Conservation (phyloP, 1,140 invertebrate species). For the Trachymyrmex cornetzi region DNA sequence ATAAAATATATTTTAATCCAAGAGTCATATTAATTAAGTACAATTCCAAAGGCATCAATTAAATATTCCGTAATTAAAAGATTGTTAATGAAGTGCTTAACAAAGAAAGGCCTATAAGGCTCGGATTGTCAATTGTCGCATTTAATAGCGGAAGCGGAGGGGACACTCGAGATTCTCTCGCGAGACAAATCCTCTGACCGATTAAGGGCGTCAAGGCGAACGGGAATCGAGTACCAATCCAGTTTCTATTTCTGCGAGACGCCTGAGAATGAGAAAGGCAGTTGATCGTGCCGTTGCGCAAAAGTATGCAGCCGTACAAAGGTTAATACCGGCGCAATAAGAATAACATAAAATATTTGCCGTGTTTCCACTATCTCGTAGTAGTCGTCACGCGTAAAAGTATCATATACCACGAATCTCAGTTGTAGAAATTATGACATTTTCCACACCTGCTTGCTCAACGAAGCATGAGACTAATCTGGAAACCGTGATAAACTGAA, state of each 20-base stretch:
- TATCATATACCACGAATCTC: slow-evolving; percentile 9
- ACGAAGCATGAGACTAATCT: not conserved
- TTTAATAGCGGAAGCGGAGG: slow-evolving; percentile 33
- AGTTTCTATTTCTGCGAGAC: slow-evolving; percentile 74
- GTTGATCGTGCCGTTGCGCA: slow-evolving; percentile 36
- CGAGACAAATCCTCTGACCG: slow-evolving; percentile 52
- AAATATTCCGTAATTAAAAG: not conserved
- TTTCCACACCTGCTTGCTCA: slow-evolving; percentile 12
- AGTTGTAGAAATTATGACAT: slow-evolving; percentile 18
- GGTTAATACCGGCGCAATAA: slow-evolving; percentile 72
- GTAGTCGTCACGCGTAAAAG: slow-evolving; percentile 27
- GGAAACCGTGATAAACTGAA: not conserved
- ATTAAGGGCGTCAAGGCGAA: slow-evolving; percentile 68
- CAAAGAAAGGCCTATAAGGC: not conserved
- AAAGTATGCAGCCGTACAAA: slow-evolving; percentile 62
- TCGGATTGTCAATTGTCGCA: not conserved
- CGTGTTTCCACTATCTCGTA: slow-evolving; percentile 11
- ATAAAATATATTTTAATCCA: not conserved
- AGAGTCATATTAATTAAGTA: not conserved
- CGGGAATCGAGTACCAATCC: slow-evolving; percentile 60
- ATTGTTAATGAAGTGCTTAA: not conserved
- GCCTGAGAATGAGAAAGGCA: slow-evolving; percentile 37
- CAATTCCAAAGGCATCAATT: not conserved
- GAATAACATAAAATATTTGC: slow-evolving; percentile 61
- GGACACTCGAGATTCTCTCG: slow-evolving; percentile 28